phyloP scores from a whole-genome alignment of 2,888 invertebrate species.

The Lathronympha strigana region DNA sequence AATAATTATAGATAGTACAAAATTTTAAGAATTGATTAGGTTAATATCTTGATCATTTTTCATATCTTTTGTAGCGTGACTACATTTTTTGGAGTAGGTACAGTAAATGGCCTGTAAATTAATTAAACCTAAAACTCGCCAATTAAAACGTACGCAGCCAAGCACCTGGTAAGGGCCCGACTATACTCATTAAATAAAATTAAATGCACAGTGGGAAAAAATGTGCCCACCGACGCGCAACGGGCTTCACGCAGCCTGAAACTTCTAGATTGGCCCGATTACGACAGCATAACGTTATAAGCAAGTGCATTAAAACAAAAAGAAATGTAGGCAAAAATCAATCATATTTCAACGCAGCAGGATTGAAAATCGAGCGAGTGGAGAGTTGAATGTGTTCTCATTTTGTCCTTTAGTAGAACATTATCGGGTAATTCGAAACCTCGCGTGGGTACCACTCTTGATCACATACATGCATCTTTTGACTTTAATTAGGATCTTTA shows the following conservation, averaged over 20 bases:
- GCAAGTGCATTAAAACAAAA: conserved; percentile 1
- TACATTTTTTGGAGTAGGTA: not conserved
- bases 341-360: not conserved
- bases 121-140: conserved; percentile 51
- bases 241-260: conserved; percentile 75
- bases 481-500: conserved; percentile 13
- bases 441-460: conserved; percentile 53
- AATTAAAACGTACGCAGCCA: conserved; percentile 59
- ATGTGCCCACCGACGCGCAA: conserved; percentile 72
- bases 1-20: too few relatives aligned
- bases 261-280: conserved; percentile 74
- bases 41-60: not conserved
- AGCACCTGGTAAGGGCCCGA: conserved; percentile 56
- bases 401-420: conserved; percentile 35
- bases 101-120: conserved; percentile 13
- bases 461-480: conserved; percentile 46
- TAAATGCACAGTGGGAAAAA: conserved; percentile 71
- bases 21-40: not conserved
- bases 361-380: not conserved
- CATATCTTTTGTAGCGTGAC: conserved; percentile 4
- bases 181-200: conserved; percentile 65
- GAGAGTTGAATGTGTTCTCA: not conserved
- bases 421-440: conserved; percentile 67
- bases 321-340: conserved; percentile 4
- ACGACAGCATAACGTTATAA: conserved; percentile 47